Evolutionary conservation across 2,113 vertebrate species (phyloP).

Genomic region (Oncorhynchus nerka): DNA sequence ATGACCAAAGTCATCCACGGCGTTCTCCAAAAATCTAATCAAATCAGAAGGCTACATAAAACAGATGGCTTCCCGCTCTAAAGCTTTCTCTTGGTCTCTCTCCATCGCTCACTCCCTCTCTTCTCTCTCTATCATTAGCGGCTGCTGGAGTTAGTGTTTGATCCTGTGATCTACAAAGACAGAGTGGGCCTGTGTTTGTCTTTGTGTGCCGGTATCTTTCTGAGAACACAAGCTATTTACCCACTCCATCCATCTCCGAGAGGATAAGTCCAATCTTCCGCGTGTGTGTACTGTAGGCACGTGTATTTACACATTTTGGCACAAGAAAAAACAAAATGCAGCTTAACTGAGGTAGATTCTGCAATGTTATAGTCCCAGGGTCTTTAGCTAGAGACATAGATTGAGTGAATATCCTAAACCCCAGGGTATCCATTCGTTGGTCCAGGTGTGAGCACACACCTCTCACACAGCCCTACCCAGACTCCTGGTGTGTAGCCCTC

Average conservation of each 20-base stretch:
- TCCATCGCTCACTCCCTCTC: background rate
- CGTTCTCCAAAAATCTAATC: background rate
- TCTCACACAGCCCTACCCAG: no score
- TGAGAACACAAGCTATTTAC: background rate
- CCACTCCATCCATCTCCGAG: background rate
- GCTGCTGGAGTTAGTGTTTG: background rate
- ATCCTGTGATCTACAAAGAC: conserved; percentile 4
- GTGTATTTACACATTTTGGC: background rate
- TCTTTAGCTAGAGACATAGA: background rate
- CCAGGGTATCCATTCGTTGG: background rate
- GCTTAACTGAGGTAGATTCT: background rate
- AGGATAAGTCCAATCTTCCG: no score
- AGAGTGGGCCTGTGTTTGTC: background rate
- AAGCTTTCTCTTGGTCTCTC: background rate
- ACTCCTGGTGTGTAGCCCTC: no score
- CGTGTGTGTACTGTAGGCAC: background rate
- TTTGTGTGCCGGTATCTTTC: background rate
- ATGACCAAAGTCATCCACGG: background rate
- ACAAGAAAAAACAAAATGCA: no score
- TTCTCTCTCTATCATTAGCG: background rate
- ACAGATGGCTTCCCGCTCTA: background rate
- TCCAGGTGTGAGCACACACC: background rate
- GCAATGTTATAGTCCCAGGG: background rate
- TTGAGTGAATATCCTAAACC: background rate
- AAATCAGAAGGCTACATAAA: background rate